Percentiles rank a stretch among this genome's conserved stretches.
Conservation (phyloP, 2,888 invertebrate genomes). For the Nesidiocoris tenuis region DNA sequence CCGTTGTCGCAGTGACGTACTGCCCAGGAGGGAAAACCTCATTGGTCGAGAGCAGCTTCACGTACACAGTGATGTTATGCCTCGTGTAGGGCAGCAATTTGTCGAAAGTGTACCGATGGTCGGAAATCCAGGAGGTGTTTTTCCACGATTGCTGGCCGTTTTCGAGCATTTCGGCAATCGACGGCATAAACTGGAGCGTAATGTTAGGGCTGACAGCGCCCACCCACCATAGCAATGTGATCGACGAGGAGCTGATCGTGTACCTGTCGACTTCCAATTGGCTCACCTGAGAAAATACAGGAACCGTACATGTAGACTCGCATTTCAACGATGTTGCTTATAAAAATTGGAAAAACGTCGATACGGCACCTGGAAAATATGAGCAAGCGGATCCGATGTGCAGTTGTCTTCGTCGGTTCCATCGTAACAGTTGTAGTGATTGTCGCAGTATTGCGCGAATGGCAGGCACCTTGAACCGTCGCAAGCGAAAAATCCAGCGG, state of each 20-base stretch:
- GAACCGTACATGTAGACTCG: too few species aligned
- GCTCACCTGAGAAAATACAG: slow-evolving; percentile 60
- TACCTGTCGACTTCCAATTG: slow-evolving; percentile 67
- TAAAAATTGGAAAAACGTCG: too few species aligned
- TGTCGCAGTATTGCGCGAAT: slow-evolving; percentile 65
- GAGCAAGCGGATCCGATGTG: slow-evolving; percentile 54
- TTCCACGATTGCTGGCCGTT: slow-evolving; percentile 36
- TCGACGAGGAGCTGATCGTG: slow-evolving; percentile 63
- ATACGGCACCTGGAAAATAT: slow-evolving; percentile 57
- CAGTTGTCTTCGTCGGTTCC: slow-evolving; percentile 73
- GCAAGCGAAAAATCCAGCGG: slow-evolving; percentile 61
- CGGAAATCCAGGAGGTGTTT: slow-evolving; percentile 61
- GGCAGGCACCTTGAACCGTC: slow-evolving; percentile 65
- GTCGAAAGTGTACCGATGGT: slow-evolving; percentile 63
- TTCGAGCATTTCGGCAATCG: slow-evolving; percentile 53
- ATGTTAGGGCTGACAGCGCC: slow-evolving; percentile 56
- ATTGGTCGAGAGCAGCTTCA: slow-evolving; percentile 61
- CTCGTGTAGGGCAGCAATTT: slow-evolving; percentile 67
- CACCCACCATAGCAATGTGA: slow-evolving; percentile 67
- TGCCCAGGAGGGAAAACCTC: slow-evolving; percentile 65
- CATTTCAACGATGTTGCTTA: too few species aligned
- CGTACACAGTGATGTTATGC: slow-evolving; percentile 80
- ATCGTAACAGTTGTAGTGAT: slow-evolving; percentile 69
- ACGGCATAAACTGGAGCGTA: slow-evolving; percentile 67
- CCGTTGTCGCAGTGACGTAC: slow-evolving; percentile 64